A percentile compares a stretch with the other conserved stretches of the same genome.
These are phyloP conservation scores for Ascidia mentula DNA, from an alignment of 23 tunicate species.

Conservation along the genomic window DNA sequence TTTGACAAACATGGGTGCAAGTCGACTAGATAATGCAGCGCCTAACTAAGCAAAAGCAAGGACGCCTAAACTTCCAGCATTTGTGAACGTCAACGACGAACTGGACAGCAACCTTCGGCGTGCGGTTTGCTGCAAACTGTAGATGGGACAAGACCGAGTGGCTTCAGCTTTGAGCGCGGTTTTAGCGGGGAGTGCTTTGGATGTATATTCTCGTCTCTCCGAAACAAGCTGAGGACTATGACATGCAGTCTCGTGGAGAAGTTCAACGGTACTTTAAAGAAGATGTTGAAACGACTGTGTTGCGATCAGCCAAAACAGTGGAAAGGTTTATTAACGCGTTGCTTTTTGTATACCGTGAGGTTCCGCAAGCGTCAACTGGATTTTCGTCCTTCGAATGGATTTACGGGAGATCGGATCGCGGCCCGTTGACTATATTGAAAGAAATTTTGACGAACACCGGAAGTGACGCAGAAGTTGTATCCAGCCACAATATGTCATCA, in stretches of 20 bases:
- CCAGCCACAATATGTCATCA: slow-evolving; percentile 7
- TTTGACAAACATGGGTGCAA: background rate
- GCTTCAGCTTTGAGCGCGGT: background rate
- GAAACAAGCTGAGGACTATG: background rate
- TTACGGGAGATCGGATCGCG: slow-evolving; percentile 27
- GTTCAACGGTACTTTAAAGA: background rate
- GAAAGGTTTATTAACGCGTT: slow-evolving; percentile 16
- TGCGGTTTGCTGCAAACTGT: background rate
- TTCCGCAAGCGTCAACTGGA: slow-evolving; percentile 41
- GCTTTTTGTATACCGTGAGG: slow-evolving; percentile 29
- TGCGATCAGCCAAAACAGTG: slow-evolving; percentile 14
- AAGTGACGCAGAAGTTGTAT: background rate
- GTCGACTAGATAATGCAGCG: background rate
- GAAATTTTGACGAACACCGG: background rate
- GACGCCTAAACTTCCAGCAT: background rate
- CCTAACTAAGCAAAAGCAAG: background rate
- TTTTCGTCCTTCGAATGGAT: slow-evolving; percentile 39
- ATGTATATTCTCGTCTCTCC: background rate
- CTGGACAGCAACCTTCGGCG: background rate
- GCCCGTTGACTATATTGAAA: slow-evolving; percentile 25
- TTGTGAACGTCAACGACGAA: background rate
- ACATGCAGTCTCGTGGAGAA: background rate
- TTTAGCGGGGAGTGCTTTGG: background rate
- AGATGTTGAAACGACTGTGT: slow-evolving; percentile 13
- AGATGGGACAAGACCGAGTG: background rate